Percentiles rank a stretch among this genome's conserved stretches.
phyloP scores from a whole-genome alignment of 2,797 vertebrate genomes.

The Bovichtus diacanthus region DNA sequence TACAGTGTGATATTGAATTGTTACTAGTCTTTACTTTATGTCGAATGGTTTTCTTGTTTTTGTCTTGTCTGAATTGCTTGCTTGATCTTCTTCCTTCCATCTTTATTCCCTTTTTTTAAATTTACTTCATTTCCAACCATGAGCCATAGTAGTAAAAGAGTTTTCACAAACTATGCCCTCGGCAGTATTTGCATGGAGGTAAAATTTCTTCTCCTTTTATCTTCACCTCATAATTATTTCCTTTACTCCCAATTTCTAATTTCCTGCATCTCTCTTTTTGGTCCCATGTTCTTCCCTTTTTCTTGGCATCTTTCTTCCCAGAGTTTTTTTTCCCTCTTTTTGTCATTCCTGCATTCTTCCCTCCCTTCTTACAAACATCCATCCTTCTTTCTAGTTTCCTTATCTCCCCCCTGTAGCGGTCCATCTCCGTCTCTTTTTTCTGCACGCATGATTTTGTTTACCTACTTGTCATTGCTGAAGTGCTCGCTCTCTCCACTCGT shows the following conservation, averaged over 20 bases:
- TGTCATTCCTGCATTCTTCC: slow-evolving; percentile 4
- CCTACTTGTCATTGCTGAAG: slow-evolving; percentile 80
- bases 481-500: slow-evolving; percentile 67
- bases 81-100: neutral
- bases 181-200: slow-evolving; percentile 31
- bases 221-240: slow-evolving; percentile 17
- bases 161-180: slow-evolving; percentile 19
- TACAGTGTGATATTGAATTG: slow-evolving; percentile 50
- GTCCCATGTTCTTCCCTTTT: neutral
- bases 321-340: neutral
- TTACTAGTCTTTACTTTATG: slow-evolving; percentile 41
- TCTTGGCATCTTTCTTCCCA: neutral
- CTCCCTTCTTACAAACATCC: slow-evolving; percentile 10
- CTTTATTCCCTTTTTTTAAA: neutral
- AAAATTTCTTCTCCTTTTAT: slow-evolving; percentile 29
- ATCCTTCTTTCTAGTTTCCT: slow-evolving; percentile 32
- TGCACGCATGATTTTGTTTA: slow-evolving; percentile 78
- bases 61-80: slow-evolving; percentile 10
- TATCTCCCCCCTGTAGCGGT: slow-evolving; percentile 55
- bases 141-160: slow-evolving; percentile 1
- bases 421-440: slow-evolving; percentile 61
- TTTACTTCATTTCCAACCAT: slow-evolving; percentile 29
- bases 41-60: neutral
- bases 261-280: slow-evolving; percentile 20
- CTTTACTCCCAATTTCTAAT: slow-evolving; percentile 31